Percentiles rank a stretch among this genome's conserved stretches.
Conservation (phyloP, 64 coral and sea anemone species). For the Platygyra sinensis region DNA sequence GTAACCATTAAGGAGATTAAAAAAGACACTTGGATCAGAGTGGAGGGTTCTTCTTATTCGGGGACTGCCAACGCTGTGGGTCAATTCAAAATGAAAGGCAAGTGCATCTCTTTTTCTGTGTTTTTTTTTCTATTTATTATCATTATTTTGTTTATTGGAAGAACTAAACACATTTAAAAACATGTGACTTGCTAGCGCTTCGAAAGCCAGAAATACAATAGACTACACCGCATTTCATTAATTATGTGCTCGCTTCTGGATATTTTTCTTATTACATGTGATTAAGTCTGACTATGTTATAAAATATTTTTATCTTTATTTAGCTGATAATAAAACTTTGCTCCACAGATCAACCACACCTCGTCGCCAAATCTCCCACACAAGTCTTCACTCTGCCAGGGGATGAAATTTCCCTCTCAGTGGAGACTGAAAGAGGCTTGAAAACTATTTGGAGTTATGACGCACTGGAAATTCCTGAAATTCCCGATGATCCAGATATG, state of each 20-base stretch:
- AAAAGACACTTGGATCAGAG: constrained; percentile 55
- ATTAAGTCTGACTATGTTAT: too few species aligned
- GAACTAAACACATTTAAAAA: too few species aligned
- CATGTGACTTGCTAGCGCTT: too few species aligned
- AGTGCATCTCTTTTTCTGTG: not conserved
- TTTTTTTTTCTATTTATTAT: not conserved
- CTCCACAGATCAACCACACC: constrained; percentile 53
- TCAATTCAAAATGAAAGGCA: constrained; percentile 78
- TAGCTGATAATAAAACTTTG: too few species aligned
- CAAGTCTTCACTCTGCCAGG: constrained; percentile 49
- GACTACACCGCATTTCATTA: too few species aligned
- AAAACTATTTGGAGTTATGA: constrained; percentile 70
- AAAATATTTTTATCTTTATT: too few species aligned
- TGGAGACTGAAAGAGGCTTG: constrained; percentile 50
- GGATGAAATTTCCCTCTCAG: constrained; percentile 44
- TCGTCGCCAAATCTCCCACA: constrained; percentile 39
- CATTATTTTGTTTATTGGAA: not conserved
- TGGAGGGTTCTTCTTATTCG: constrained; percentile 61
- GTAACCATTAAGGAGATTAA: constrained; percentile 29
- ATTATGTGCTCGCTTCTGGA: too few species aligned
- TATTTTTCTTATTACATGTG: too few species aligned
- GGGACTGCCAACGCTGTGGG: constrained; percentile 45
- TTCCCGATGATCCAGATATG: constrained; percentile 81
- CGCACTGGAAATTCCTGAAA: constrained; percentile 50
- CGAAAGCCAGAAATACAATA: too few species aligned